Evolutionary conservation across 23 tunicate species (phyloP), one percentile per base, ranked within the genome.

Genomic region (Phallusia fumigata): DNA sequence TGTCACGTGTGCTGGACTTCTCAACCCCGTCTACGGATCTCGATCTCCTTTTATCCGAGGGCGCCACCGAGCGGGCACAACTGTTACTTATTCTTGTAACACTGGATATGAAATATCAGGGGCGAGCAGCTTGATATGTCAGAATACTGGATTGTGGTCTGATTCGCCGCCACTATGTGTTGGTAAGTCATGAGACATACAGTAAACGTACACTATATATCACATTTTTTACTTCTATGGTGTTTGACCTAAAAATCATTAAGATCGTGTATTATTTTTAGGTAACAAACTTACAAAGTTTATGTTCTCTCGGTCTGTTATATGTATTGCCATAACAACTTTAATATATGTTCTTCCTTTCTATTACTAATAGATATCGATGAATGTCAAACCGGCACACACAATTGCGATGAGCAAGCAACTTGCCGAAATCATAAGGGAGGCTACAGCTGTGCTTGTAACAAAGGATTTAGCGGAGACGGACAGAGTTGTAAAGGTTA

Each of bases 391-490:
- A 18, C 73, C 36, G 78, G 76, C 0, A 64, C 49, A 21, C 49
- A 30, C 31, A 72, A 52, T 19, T 89, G 95, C 45, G 82, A 85
- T 50, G 74, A 8, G 18, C 26, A 82, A 21, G 90, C 95, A 19
- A 26, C 53, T 1, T 90, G 95, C 76, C 53, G 18, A 15, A 90
- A 90, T 36, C 40, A 50, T 11, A 21, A 0, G 24, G 95, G 95
- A 8, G 21, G 82, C 0, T 86, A 81, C 76, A 52, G 24, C 6
- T 90, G 95, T 72, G 22, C 80, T 28, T 90, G 95, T 58, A 77
- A 77, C 18, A 31, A 35, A 30, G 95, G 90, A 5, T 90, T 31
- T 76, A 30, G 26, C 10, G 95, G 95, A 77, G 73, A 83, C 52
- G 95, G 95, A 53, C 31, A 36, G 5, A 31, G 21, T 13, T 87